phyloP scores from a whole-genome alignment of 2,797 vertebrate species.

The Lagocephalus sceleratus region DNA sequence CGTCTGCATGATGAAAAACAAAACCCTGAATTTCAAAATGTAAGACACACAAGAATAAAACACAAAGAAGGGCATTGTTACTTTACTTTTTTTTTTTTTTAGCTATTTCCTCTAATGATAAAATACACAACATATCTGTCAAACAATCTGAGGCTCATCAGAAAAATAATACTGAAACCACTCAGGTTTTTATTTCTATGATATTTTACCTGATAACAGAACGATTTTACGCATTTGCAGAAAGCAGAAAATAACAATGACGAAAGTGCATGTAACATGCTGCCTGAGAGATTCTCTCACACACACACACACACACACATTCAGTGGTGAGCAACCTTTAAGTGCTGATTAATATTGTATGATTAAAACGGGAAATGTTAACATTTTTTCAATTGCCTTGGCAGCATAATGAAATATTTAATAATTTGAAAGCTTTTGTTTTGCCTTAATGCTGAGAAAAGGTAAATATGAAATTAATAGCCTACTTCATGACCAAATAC shows the following conservation, averaged over 20 bases:
- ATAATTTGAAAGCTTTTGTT: conserved; percentile 66
- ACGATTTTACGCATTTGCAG: background rate
- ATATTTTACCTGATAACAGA: background rate
- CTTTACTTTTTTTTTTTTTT: no score
- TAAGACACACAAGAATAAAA: no score
- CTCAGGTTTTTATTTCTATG: background rate
- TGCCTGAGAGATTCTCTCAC: conserved; percentile 20
- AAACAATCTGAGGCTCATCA: background rate
- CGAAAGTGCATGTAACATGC: conserved; percentile 23
- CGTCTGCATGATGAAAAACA: no score
- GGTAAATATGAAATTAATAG: conserved; percentile 64
- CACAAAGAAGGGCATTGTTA: no score
- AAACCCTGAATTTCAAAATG: no score
- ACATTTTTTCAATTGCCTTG: conserved; percentile 68
- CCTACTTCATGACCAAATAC: conserved; percentile 28
- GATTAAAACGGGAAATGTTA: conserved; percentile 71
- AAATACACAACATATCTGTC: no score
- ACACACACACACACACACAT: conserved; percentile 15
- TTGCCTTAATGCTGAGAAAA: conserved; percentile 57
- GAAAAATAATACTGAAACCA: background rate
- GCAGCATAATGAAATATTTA: conserved; percentile 73
- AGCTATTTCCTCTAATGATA: no score
- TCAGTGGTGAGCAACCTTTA: conserved; percentile 43
- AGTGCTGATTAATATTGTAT: conserved; percentile 78
- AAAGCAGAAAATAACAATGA: conserved; percentile 25